Base-by-base conservation (phyloP, 2,888 invertebrate species). In the Apotomis betuletana region DNA sequence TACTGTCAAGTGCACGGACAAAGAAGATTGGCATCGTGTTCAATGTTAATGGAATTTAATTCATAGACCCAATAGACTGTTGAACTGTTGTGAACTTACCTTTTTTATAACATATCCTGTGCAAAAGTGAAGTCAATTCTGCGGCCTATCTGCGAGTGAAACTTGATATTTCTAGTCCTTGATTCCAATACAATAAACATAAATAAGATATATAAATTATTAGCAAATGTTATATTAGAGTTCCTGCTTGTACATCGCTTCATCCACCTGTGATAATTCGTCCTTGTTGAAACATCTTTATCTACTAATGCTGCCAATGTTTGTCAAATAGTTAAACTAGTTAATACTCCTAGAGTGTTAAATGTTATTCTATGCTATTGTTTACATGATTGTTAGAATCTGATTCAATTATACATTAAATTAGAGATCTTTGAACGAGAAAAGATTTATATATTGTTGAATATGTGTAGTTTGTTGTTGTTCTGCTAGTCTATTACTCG, bases 1-100 rank as follows among this genome's bases (percentile, higher is more conserved):
- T 91, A 87, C 90, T 91, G 82, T 91, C 91, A 89, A 91, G 92
- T 92, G 90, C 91, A 90, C 90, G 92, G 91, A 93, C 93, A 92
- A 92, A 93, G 93, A 87, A 90, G 86, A 88, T 86, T 85, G 80
- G 81, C 84, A 83, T 82, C 85, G 81, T 83, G 82, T 81, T 82
- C 80, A 80, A 79, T 79, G 79, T 82, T 84, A 84, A 80, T 83
- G 80, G 82, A 87, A 85, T 79, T 80, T 82, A 83, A 83, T 81
- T 75, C 78, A 79, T 78, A 77, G 78, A 77, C 77, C 78, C 80
- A 84, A 82, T 84, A 85, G 78, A 81, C 78, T 81, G 81, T 80
- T 75, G 79, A 80, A 85, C 81, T 86, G 80, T 85, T 86, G 85
- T 85, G 86, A 81, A 83, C 76, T 82, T 83, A 81, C 76, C 77